Evolutionary conservation across 2,888 invertebrate species (phyloP).

Genomic region (Drosophila robusta): DNA sequence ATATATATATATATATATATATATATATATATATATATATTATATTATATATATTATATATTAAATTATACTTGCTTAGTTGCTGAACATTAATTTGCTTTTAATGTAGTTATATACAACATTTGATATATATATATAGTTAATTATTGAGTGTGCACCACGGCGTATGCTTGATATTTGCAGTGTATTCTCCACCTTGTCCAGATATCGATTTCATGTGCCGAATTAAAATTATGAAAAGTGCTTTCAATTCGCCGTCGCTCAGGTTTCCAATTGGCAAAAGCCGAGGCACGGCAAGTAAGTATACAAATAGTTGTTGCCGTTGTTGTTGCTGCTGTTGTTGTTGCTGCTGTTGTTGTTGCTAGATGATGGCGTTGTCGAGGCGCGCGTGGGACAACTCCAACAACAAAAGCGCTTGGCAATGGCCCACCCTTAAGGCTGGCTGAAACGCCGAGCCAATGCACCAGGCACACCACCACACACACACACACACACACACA

Average conservation of each 20-base stretch:
- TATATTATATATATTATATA: too few relatives aligned
- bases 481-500: too few relatives aligned
- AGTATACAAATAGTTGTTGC: not conserved
- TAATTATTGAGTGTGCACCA: too few relatives aligned
- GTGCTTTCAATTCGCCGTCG: constrained; percentile 62
- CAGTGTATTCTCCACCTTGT: not conserved
- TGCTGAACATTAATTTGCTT: too few relatives aligned
- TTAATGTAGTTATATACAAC: too few relatives aligned
- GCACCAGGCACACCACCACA: not conserved
- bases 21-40: too few relatives aligned
- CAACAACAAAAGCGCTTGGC: constrained; percentile 9
- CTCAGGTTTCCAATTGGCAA: constrained; percentile 40
- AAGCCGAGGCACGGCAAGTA: constrained; percentile 8
- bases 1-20: too few relatives aligned
- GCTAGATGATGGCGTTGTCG: not conserved
- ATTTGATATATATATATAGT: too few relatives aligned
- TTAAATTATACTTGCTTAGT: too few relatives aligned
- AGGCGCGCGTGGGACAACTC: constrained; percentile 64
- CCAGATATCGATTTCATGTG: constrained; percentile 56
- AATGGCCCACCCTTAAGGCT: too few relatives aligned
- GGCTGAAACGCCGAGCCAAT: too few relatives aligned
- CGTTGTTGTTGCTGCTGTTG: constrained; percentile 13
- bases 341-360: constrained; percentile 5
- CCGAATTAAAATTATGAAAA: constrained; percentile 61
- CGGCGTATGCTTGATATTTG: constrained; percentile 39